Evolutionary conservation across 2,888 invertebrate genomes (phyloP).

Genomic region (Lithophane ornitopus): DNA sequence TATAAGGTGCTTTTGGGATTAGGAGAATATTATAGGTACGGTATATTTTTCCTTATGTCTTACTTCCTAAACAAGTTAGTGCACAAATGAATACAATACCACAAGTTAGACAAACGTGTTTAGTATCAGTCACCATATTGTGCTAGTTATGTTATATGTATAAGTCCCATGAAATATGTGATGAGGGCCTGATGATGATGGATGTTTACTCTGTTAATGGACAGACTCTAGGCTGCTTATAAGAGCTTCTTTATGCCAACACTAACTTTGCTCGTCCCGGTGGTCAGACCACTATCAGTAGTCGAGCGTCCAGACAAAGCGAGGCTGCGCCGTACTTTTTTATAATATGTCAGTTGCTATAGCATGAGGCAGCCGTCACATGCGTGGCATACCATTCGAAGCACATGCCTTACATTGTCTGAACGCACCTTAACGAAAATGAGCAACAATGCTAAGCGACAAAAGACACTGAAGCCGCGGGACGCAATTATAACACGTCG

Average conservation of each 20-base stretch:
- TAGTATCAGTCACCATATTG: no score
- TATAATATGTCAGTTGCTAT: neutral
- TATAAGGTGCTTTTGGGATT: slow-evolving; percentile 23
- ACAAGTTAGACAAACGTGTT: neutral
- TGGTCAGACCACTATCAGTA: neutral
- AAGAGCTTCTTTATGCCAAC: neutral
- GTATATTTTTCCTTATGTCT: neutral
- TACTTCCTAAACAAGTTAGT: neutral
- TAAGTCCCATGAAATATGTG: neutral
- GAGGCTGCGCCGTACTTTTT: neutral
- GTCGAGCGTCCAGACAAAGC: neutral
- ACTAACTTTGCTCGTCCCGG: neutral
- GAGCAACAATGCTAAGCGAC: neutral
- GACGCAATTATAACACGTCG: neutral
- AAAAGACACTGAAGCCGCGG: neutral
- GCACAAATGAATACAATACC: no score
- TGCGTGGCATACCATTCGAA: neutral
- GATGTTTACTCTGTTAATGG: neutral
- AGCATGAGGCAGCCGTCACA: neutral
- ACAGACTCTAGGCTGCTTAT: neutral
- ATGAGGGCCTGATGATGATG: neutral
- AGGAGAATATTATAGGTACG: slow-evolving; percentile 15
- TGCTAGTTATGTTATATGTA: no score
- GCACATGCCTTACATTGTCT: neutral
- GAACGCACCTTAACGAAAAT: neutral